Percentiles rank a stretch among this genome's conserved stretches.
Evolutionary conservation across 2,797 vertebrate species (phyloP).

Genomic region (Carapus acus): DNA sequence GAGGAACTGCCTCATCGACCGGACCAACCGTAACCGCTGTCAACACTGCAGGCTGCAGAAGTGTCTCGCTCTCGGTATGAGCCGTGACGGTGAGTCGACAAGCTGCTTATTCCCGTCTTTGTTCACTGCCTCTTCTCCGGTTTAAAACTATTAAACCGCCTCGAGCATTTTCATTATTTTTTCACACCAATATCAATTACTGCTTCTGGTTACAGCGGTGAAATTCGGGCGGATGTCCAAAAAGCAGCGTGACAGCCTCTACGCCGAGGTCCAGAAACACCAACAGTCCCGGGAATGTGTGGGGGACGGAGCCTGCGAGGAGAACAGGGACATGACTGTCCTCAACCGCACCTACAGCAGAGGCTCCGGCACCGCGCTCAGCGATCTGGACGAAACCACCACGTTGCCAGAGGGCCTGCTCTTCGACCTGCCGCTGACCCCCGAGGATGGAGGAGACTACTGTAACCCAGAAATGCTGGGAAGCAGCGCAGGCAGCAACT

Average conservation of each 20-base stretch:
- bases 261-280: conserved; percentile 90
- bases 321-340: conserved; percentile 46
- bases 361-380: conserved; percentile 75
- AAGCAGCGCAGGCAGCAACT: conserved; percentile 68
- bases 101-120: conserved; percentile 17
- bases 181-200: too few species aligned
- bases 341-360: conserved; percentile 75
- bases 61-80: conserved; percentile 89
- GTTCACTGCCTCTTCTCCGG: neutral
- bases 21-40: conserved; percentile 91
- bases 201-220: conserved; percentile 71
- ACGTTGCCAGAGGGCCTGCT: conserved; percentile 79
- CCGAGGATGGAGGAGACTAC: conserved; percentile 75
- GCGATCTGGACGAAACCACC: conserved; percentile 82
- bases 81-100: conserved; percentile 81
- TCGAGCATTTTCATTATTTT: too few species aligned
- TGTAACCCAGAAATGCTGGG: conserved; percentile 79
- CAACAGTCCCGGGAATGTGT: conserved; percentile 80
- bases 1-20: conserved; percentile 89
- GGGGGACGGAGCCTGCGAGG: conserved; percentile 35
- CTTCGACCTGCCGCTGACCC: conserved; percentile 85
- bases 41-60: conserved; percentile 93
- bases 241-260: conserved; percentile 89
- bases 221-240: conserved; percentile 94
- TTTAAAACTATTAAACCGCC: neutral